Evolutionary conservation across 2,888 invertebrate species (phyloP).

Genomic region (Orthosia gothica): DNA sequence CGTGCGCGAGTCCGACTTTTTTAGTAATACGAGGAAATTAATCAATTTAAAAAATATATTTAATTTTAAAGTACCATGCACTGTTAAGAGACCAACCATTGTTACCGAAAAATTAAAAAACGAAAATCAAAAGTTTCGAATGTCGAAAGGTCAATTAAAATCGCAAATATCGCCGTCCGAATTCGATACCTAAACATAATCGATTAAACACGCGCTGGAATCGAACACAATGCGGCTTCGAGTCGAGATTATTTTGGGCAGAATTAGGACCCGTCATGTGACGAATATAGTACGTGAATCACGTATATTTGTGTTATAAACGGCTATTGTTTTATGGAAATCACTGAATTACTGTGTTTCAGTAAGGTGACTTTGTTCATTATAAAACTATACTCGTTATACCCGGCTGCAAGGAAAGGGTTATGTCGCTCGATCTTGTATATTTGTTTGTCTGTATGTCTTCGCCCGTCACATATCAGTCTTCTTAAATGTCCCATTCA

Average conservation of each 20-base stretch:
- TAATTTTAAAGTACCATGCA: neutral
- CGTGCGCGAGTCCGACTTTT: too few species aligned
- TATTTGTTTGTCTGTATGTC: too few species aligned
- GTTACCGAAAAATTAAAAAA: constrained; percentile 53
- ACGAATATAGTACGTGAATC: constrained; percentile 55
- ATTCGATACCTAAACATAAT: constrained; percentile 88
- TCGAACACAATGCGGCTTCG: constrained; percentile 81
- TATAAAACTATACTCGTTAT: neutral
- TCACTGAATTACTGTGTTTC: constrained; percentile 12
- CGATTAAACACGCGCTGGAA: constrained; percentile 87
- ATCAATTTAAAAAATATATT: neutral
- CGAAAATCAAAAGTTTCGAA: constrained; percentile 58
- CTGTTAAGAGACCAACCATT: constrained; percentile 33
- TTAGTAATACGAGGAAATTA: neutral
- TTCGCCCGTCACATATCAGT: too few species aligned
- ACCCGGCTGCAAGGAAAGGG: too few species aligned
- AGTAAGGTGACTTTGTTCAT: constrained; percentile 25
- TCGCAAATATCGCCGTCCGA: constrained; percentile 75
- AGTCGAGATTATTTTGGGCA: constrained; percentile 69
- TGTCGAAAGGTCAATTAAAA: constrained; percentile 72
- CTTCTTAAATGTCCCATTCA: too few species aligned
- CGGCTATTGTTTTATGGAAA: constrained; percentile 47
- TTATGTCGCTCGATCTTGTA: too few species aligned
- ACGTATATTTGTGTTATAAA: constrained; percentile 42
- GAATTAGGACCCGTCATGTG: constrained; percentile 72